A percentile compares a stretch with the other conserved stretches of the same genome.
These are phyloP conservation scores for Chironomus tepperi DNA, from an alignment of 1,140 invertebrate genomes.

Conservation along the genomic window DNA sequence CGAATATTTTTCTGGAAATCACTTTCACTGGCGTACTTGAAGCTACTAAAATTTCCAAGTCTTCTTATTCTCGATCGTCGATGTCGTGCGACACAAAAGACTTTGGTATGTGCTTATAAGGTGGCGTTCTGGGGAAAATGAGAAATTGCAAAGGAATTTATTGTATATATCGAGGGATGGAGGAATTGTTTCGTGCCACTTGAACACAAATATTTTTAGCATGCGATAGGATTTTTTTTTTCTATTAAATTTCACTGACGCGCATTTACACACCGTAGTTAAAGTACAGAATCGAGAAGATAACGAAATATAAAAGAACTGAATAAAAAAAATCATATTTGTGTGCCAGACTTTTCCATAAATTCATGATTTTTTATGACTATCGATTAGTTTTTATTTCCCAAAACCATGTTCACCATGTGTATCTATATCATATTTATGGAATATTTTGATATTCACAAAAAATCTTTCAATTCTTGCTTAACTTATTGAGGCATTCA, in stretches of 20 bases:
- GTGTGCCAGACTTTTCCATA: constrained; percentile 16
- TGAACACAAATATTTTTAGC: not conserved
- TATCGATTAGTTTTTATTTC: constrained; percentile 14
- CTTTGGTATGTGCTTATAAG: no score
- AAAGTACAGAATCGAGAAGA: no score
- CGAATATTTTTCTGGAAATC: not conserved
- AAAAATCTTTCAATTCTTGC: no score
- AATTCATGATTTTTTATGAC: constrained; percentile 20
- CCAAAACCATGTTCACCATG: no score
- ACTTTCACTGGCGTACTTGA: not conserved
- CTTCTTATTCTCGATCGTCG: not conserved
- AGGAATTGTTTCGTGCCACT: constrained; percentile 5
- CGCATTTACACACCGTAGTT: not conserved
- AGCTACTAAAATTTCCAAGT: not conserved
- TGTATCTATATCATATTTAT: no score
- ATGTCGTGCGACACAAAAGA: not conserved
- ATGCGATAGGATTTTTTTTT: not conserved
- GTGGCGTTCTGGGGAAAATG: no score
- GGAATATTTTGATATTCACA: no score
- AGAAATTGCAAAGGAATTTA: no score
- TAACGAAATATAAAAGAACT: no score
- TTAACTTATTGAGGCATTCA: no score
- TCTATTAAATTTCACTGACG: not conserved
- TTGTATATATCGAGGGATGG: no score
- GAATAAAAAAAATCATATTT: constrained; percentile 1